phyloP scores from a whole-genome alignment of 2,888 invertebrate genomes.

The Latheticus oryzae region DNA sequence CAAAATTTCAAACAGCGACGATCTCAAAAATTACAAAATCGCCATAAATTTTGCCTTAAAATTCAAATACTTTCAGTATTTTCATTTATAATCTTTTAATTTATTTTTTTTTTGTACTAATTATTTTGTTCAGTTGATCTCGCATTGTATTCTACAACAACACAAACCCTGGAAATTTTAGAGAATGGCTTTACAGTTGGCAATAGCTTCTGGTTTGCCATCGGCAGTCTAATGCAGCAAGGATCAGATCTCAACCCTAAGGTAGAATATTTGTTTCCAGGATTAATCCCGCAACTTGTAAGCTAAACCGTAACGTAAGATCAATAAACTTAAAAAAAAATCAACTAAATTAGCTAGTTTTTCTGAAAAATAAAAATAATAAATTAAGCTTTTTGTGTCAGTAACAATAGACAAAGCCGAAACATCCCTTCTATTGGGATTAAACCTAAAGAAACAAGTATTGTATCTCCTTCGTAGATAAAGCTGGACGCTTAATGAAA shows the following conservation, averaged over 20 bases:
- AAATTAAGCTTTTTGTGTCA: too few relatives aligned
- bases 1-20: slow-evolving; percentile 20
- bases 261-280: slow-evolving; percentile 69
- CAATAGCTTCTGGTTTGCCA: slow-evolving; percentile 97
- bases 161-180: slow-evolving; percentile 61
- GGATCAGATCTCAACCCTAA: slow-evolving; percentile 93
- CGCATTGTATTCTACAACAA: too few relatives aligned
- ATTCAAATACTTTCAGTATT: too few relatives aligned
- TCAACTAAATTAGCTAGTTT: too few relatives aligned
- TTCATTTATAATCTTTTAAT: too few relatives aligned
- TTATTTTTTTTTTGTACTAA: too few relatives aligned
- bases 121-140: too few relatives aligned
- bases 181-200: slow-evolving; percentile 87
- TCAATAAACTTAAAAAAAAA: too few relatives aligned
- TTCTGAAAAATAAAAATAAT: too few relatives aligned
- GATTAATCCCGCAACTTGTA: slow-evolving; percentile 22
- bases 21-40: too few relatives aligned
- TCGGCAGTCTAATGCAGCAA: slow-evolving; percentile 94
- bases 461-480: slow-evolving; percentile 16
- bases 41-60: too few relatives aligned
- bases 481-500: slow-evolving; percentile 5
- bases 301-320: slow-evolving; percentile 3
- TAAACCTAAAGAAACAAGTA: slow-evolving; percentile 24
- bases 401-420: too few relatives aligned
- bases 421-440: slow-evolving; percentile 3